Conservation (phyloP, 1,140 invertebrate species). For the Eueides isabella region DNA sequence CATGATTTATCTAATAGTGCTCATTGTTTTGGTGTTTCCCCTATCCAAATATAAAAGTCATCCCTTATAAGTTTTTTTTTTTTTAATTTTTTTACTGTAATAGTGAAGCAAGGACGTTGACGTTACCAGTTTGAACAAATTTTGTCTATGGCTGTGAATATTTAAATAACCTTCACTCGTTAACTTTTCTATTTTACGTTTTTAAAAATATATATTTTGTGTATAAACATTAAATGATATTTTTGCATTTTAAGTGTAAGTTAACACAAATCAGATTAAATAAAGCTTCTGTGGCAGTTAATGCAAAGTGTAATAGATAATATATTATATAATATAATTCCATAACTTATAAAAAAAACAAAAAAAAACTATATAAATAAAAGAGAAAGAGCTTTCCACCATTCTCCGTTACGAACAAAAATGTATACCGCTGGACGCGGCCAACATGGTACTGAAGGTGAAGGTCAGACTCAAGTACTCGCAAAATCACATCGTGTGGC, state of each 20-base stretch:
- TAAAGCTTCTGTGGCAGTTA: no score
- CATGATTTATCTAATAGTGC: constrained; percentile 71
- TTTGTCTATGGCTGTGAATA: not conserved
- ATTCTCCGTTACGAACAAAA: constrained; percentile 46
- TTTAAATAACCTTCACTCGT: not conserved
- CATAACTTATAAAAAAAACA: not conserved
- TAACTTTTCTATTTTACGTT: no score
- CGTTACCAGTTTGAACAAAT: not conserved
- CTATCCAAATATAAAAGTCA: constrained; percentile 69
- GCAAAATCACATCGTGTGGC: constrained; percentile 75
- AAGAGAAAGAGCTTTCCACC: constrained; percentile 26
- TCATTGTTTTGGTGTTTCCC: constrained; percentile 72
- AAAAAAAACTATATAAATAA: not conserved
- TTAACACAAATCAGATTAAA: not conserved
- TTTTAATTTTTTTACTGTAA: not conserved
- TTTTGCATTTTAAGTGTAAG: not conserved
- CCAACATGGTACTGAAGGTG: constrained; percentile 78
- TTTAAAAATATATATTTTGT: no score
- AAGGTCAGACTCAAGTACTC: constrained; percentile 79
- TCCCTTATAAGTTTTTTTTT: constrained; percentile 21
- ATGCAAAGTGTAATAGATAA: no score
- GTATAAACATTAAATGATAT: no score
- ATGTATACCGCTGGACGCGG: constrained; percentile 68
- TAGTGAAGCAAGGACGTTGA: not conserved
- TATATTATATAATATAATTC: no score